phyloP scores from a whole-genome alignment of 2,888 invertebrate species.

The Reticulitermes lucifugus region DNA sequence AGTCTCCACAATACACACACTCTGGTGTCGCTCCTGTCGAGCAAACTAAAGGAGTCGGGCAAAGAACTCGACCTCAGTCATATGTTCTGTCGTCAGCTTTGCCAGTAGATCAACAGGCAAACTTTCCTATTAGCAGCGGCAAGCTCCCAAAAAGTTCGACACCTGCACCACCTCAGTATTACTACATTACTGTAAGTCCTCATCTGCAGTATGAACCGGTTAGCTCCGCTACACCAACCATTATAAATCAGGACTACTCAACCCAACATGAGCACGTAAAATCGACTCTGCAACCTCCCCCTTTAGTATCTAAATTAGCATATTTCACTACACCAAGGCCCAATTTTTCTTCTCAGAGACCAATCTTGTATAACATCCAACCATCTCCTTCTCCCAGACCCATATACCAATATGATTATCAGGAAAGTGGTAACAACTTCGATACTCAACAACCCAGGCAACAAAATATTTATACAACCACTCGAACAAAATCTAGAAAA shows the following conservation, averaged over 20 bases:
- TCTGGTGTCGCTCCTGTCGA: neutral
- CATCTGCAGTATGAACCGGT: neutral
- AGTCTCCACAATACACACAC: neutral
- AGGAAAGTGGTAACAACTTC: neutral
- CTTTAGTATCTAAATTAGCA: slow-evolving; percentile 15
- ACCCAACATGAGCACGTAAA: neutral
- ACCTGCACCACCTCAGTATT: slow-evolving; percentile 20
- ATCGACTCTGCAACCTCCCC: neutral
- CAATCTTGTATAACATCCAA: neutral
- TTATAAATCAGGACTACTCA: neutral
- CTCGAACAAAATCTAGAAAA: neutral
- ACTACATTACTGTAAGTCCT: slow-evolving; percentile 25
- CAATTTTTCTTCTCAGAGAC: slow-evolving; percentile 14
- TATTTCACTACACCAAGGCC: slow-evolving; percentile 35
- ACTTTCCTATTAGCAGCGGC: neutral
- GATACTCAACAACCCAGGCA: neutral
- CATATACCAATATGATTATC: slow-evolving; percentile 24
- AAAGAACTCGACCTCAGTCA: neutral
- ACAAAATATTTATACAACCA: slow-evolving; percentile 10
- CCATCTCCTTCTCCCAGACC: slow-evolving; percentile 24
- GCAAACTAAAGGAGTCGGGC: neutral
- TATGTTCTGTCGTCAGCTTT: slow-evolving; percentile 21
- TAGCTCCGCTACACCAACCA: neutral
- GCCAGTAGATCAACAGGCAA: neutral
- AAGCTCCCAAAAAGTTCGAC: neutral